Evolutionary conservation across 2,888 invertebrate species (phyloP).

Genomic region (Dexiosoma caninum): DNA sequence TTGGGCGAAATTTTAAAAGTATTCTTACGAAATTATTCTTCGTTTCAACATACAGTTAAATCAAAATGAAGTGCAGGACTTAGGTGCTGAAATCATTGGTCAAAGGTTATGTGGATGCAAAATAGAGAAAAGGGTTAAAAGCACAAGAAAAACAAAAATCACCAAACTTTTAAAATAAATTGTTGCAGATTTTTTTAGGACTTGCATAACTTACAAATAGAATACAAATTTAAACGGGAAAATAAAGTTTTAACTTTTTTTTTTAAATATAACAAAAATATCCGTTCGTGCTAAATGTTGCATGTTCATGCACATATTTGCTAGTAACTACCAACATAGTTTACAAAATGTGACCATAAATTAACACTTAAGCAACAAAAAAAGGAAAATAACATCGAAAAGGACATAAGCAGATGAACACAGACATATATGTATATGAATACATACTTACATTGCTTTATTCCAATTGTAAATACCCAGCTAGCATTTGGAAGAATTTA

Average conservation of each 20-base stretch:
- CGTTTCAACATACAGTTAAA: neutral
- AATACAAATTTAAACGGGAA: neutral
- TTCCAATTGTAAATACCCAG: no score
- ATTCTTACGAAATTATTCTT: no score
- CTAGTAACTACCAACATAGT: slow-evolving; percentile 62
- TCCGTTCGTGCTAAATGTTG: slow-evolving; percentile 12
- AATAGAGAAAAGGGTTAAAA: slow-evolving; percentile 10
- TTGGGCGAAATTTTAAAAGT: neutral
- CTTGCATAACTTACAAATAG: neutral
- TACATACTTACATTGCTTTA: neutral
- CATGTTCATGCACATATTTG: neutral
- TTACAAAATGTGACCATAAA: slow-evolving; percentile 72
- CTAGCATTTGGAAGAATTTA: no score
- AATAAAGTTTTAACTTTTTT: neutral
- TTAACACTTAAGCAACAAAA: slow-evolving; percentile 67
- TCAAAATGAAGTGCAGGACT: slow-evolving; percentile 21
- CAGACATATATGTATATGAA: no score
- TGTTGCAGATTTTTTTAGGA: slow-evolving; percentile 28
- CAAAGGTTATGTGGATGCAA: slow-evolving; percentile 30
- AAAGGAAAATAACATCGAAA: neutral
- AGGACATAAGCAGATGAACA: neutral
- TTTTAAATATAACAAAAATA: neutral
- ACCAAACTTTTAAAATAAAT: slow-evolving; percentile 3
- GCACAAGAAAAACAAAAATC: neutral
- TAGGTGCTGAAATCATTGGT: slow-evolving; percentile 30